Percentiles rank a stretch among this genome's conserved stretches.
phyloP scores from a whole-genome alignment of 2,797 vertebrate genomes.

The Dromococcyx pavoninus region DNA sequence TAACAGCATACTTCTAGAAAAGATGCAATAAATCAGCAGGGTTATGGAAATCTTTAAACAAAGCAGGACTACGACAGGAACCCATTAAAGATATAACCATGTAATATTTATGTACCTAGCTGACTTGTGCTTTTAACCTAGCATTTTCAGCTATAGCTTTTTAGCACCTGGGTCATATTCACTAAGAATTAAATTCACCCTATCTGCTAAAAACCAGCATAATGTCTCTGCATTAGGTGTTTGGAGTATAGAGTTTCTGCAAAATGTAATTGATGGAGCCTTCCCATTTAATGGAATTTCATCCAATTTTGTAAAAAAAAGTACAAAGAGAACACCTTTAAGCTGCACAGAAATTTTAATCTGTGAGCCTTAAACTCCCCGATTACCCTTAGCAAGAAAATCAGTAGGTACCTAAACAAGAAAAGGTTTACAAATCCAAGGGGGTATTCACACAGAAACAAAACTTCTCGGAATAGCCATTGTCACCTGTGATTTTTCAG shows the following conservation, averaged over 20 bases:
- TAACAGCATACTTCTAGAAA: constrained; percentile 38
- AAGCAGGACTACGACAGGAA: constrained; percentile 23
- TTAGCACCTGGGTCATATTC: constrained; percentile 30
- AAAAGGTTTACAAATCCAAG: not conserved
- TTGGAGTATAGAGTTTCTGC: not conserved
- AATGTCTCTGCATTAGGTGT: not conserved
- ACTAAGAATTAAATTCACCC: not conserved
- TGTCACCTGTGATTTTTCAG: not conserved
- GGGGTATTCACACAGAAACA: not conserved
- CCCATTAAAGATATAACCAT: constrained; percentile 10
- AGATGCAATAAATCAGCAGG: constrained; percentile 59
- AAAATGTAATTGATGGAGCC: not conserved
- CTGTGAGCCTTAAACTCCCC: not conserved
- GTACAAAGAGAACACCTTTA: not conserved
- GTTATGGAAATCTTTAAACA: constrained; percentile 60
- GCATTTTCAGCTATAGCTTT: constrained; percentile 43
- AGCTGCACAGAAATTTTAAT: not conserved
- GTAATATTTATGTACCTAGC: constrained; percentile 29
- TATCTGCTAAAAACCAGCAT: not conserved
- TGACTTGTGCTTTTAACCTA: constrained; percentile 55
- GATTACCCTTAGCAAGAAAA: not conserved
- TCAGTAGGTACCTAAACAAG: not conserved
- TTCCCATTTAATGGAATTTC: not conserved
- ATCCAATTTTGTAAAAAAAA: not conserved
- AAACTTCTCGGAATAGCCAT: not conserved